Evolutionary conservation across 2,113 vertebrate genomes (phyloP).

Genomic region (Dasyurus viverrinus): DNA sequence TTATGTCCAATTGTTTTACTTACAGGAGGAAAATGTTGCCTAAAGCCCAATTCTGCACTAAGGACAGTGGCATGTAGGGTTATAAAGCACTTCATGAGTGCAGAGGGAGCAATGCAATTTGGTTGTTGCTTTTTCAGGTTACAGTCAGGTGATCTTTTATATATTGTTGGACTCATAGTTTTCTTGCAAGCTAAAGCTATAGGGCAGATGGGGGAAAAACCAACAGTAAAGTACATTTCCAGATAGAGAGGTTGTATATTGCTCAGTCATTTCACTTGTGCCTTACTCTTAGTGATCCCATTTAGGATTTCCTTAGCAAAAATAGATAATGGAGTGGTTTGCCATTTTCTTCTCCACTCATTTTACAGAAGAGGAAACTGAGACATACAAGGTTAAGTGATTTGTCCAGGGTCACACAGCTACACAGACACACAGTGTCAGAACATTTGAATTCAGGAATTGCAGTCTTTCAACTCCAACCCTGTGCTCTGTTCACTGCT

Average conservation of each 20-base stretch:
- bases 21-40: not conserved
- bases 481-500: not conserved
- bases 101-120: not conserved
- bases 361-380: not conserved
- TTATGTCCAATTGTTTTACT: not conserved
- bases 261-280: not conserved
- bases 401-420: not conserved
- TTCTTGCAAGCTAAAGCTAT: not conserved
- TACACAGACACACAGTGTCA: not conserved
- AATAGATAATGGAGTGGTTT: not conserved
- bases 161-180: not conserved
- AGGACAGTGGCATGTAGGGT: not conserved
- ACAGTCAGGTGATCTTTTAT: not conserved
- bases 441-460: not conserved
- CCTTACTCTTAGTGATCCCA: not conserved
- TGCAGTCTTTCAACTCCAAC: not conserved
- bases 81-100: not conserved
- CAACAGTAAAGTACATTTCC: not conserved
- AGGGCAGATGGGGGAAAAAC: not conserved
- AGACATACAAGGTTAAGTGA: not conserved
- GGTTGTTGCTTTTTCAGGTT: constrained; percentile 24
- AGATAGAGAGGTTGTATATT: not conserved
- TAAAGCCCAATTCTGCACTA: constrained; percentile 2
- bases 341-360: not conserved
- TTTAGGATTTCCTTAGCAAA: not conserved